Percentiles rank a stretch among this genome's conserved stretches.
Conservation (phyloP, 2,888 invertebrate genomes). For the Thelaira solivaga region DNA sequence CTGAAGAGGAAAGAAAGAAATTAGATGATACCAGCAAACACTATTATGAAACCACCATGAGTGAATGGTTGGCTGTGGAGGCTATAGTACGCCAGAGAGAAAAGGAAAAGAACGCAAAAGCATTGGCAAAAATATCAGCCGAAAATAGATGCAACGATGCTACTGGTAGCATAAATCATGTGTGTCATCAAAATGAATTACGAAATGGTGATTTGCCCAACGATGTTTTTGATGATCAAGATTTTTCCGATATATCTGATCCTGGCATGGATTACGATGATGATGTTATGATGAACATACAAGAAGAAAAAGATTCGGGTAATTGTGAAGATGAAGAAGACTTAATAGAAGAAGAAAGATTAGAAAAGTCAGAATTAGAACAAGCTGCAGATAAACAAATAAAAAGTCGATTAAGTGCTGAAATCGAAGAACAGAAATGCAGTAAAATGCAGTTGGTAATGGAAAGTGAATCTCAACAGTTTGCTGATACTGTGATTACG, state of each 20-base stretch:
- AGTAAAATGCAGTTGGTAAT: conserved; percentile 26
- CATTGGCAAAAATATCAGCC: conserved; percentile 83
- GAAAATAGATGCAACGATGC: conserved; percentile 71
- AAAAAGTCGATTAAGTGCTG: background rate
- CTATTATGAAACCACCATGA: conserved; percentile 93
- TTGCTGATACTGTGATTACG: background rate
- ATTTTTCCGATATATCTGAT: conserved; percentile 79
- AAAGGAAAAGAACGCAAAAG: conserved; percentile 88
- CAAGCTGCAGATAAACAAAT: conserved; percentile 48
- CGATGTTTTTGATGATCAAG: conserved; percentile 78
- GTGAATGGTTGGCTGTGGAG: conserved; percentile 96
- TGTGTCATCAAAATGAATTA: conserved; percentile 74
- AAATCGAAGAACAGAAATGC: no score
- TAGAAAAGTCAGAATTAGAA: conserved; percentile 1
- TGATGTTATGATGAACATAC: conserved; percentile 42
- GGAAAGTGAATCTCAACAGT: background rate
- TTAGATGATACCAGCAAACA: conserved; percentile 83
- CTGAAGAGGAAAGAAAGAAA: conserved; percentile 81
- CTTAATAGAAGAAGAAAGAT: conserved; percentile 5
- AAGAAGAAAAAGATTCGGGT: conserved; percentile 60
- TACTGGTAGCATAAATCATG: conserved; percentile 21
- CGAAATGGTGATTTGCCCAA: conserved; percentile 79
- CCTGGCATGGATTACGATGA: conserved; percentile 73
- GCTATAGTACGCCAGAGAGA: conserved; percentile 91
- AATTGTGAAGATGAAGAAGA: conserved; percentile 61